A percentile compares a stretch with the other conserved stretches of the same genome.
Conservation (phyloP, 2,888 invertebrate species). For the Eurytoma adleriae region DNA sequence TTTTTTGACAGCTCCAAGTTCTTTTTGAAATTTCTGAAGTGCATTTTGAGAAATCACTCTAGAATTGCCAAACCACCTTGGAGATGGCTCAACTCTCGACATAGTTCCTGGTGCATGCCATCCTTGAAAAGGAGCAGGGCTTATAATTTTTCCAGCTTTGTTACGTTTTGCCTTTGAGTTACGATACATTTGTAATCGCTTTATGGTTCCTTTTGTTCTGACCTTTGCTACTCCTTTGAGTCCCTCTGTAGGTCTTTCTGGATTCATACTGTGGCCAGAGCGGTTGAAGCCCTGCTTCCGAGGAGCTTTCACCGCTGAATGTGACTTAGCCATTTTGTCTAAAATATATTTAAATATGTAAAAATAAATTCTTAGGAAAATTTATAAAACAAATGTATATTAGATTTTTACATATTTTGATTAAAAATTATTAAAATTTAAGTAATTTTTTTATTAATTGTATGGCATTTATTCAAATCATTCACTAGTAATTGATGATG, state of each 20-base stretch:
- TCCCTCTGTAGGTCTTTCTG: slow-evolving; percentile 87
- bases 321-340: slow-evolving; percentile 85
- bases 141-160: slow-evolving; percentile 91
- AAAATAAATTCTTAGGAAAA: no score
- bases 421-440: not conserved
- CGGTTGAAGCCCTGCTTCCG: slow-evolving; percentile 90
- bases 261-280: slow-evolving; percentile 96
- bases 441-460: slow-evolving; percentile 4
- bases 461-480: no score
- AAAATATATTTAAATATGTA: slow-evolving; percentile 9
- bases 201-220: slow-evolving; percentile 95
- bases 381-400: not conserved
- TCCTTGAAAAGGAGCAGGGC: slow-evolving; percentile 97
- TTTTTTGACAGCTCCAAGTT: slow-evolving; percentile 94
- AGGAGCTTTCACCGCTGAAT: slow-evolving; percentile 84
- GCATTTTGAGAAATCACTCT: slow-evolving; percentile 95
- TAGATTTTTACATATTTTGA: not conserved
- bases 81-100: slow-evolving; percentile 97
- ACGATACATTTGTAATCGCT: slow-evolving; percentile 97
- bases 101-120: slow-evolving; percentile 91
- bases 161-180: slow-evolving; percentile 97
- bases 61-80: slow-evolving; percentile 99
- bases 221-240: slow-evolving; percentile 91
- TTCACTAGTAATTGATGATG: no score
- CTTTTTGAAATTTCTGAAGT: slow-evolving; percentile 93